Evolutionary conservation across 2,888 invertebrate genomes (phyloP).

Genomic region (Nephrotoma appendiculata): DNA sequence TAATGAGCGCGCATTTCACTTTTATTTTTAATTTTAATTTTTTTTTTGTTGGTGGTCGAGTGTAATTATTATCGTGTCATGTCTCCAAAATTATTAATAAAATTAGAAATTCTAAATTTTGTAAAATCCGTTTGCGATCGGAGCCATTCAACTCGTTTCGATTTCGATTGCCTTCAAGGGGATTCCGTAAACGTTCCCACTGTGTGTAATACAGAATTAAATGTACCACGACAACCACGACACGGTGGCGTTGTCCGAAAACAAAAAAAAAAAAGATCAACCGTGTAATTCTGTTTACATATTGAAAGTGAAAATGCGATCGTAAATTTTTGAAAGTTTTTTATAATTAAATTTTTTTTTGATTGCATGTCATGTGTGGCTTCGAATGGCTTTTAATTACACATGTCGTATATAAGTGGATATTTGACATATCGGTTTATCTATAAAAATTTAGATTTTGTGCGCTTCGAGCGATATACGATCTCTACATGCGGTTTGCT

Average conservation of each 20-base stretch:
- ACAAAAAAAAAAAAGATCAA: neutral
- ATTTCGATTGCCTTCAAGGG: neutral
- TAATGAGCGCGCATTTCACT: neutral
- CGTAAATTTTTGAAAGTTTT: neutral
- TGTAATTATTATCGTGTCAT: neutral
- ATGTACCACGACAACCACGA: neutral
- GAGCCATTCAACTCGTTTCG: too few relatives aligned
- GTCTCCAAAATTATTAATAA: neutral
- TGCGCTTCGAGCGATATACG: neutral
- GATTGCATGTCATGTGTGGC: neutral
- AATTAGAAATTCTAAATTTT: too few relatives aligned
- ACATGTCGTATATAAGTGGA: neutral
- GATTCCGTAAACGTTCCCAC: neutral
- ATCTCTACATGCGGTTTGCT: neutral
- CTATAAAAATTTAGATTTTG: neutral
- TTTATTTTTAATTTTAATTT: too few relatives aligned
- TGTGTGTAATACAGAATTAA: neutral
- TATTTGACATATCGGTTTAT: neutral
- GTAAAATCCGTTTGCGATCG: too few relatives aligned
- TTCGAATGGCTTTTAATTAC: neutral
- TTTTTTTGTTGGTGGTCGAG: neutral
- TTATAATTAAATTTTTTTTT: neutral
- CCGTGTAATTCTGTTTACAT: neutral
- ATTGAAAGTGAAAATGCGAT: neutral
- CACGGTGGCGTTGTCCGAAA: neutral